Conservation (phyloP, 37 sponge, comb jelly and placozoan species). For the Aplysina aerophoba region DNA sequence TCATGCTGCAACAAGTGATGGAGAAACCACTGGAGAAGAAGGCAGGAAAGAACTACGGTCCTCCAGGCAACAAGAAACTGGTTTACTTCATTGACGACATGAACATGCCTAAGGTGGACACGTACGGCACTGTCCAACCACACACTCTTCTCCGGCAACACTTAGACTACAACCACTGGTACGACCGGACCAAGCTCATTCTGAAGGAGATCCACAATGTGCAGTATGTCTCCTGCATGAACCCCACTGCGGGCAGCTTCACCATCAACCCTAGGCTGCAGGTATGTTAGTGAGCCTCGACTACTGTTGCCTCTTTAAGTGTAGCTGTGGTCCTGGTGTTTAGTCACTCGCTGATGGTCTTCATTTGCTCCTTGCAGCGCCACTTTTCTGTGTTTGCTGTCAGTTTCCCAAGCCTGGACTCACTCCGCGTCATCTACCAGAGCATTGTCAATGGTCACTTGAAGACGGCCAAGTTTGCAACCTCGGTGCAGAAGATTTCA, state of each 20-base stretch:
- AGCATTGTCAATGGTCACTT: constrained; percentile 88
- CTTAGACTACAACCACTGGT: constrained; percentile 97
- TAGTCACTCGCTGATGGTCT: too few species aligned
- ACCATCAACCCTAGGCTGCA: constrained; percentile 98
- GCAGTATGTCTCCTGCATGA: constrained; percentile 99
- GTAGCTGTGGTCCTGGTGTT: too few species aligned
- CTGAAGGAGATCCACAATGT: constrained; percentile 96
- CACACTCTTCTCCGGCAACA: constrained; percentile 98
- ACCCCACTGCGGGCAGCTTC: constrained; percentile 99
- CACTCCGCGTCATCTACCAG: constrained; percentile 92
- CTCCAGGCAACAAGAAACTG: constrained; percentile 95
- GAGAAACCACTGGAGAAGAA: constrained; percentile 99
- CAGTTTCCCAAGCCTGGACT: constrained; percentile 90
- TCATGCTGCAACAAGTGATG: constrained; percentile 98
- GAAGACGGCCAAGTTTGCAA: constrained; percentile 57
- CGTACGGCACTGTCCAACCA: constrained; percentile 97
- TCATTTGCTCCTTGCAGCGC: constrained; percentile 46
- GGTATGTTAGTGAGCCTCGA: neutral
- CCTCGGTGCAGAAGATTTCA: constrained; percentile 55
- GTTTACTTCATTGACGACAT: constrained; percentile 99
- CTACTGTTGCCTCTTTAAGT: too few species aligned
- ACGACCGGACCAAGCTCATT: constrained; percentile 90
- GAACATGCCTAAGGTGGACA: constrained; percentile 99
- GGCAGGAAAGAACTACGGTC: constrained; percentile 96
- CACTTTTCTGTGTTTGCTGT: constrained; percentile 99